Percentiles rank a stretch among this genome's conserved stretches.
Conservation (phyloP, 2,797 vertebrate species). For the Centroberyx gerrardi region DNA sequence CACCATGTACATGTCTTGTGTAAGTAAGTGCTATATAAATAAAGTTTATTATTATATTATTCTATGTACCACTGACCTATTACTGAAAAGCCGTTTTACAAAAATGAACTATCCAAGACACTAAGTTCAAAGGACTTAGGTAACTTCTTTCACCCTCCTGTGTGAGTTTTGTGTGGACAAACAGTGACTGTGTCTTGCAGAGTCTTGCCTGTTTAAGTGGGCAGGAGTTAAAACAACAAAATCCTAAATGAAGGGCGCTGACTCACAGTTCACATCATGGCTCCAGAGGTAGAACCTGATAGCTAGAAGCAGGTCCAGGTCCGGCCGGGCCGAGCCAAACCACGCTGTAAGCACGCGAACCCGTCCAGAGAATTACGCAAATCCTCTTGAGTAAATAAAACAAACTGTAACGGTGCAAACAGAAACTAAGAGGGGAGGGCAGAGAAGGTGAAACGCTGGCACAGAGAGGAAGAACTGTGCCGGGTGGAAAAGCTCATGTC, state of each 20-base stretch:
- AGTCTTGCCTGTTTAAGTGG: neutral
- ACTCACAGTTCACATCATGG: constrained; percentile 42
- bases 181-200: neutral
- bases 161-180: neutral
- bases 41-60: neutral
- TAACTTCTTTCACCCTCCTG: neutral
- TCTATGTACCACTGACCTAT: neutral
- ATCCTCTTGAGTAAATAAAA: constrained; percentile 36
- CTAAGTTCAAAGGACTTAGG: neutral
- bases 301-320: constrained; percentile 23
- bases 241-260: constrained; percentile 31
- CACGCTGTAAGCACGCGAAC: neutral
- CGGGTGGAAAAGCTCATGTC: constrained; percentile 53
- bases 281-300: constrained; percentile 39
- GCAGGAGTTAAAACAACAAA: constrained; percentile 23
- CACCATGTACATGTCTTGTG: no score
- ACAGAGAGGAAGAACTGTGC: constrained; percentile 14
- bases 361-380: constrained; percentile 42
- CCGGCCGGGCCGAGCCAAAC: neutral
- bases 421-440: constrained; percentile 22
- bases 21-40: no score
- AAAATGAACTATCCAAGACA: neutral
- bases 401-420: constrained; percentile 41
- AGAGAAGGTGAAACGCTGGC: constrained; percentile 52
- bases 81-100: neutral